A percentile compares a stretch with the other conserved stretches of the same genome.
Conservation (phyloP, 1,140 invertebrate species). For the Leptinotarsa texana region DNA sequence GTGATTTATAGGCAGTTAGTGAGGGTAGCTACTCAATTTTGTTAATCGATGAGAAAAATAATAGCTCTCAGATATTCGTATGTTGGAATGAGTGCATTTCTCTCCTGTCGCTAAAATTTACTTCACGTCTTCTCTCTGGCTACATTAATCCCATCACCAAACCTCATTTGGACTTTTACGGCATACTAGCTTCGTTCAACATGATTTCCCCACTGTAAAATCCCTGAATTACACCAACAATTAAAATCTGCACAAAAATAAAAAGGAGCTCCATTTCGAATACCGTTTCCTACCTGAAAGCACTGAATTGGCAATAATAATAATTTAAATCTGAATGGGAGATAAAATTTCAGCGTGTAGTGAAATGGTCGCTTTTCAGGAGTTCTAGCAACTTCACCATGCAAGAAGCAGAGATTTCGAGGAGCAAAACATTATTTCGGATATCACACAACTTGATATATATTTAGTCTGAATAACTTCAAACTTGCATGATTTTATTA, state of each 20-base stretch:
- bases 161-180: neutral
- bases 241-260: slow-evolving; percentile 16
- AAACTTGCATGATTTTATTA: too few relatives aligned
- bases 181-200: neutral
- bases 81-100: too few relatives aligned
- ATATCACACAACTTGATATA: too few relatives aligned
- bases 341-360: slow-evolving; percentile 12
- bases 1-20: too few relatives aligned
- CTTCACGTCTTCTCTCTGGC: neutral
- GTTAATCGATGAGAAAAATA: too few relatives aligned
- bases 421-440: too few relatives aligned
- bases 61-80: too few relatives aligned
- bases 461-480: too few relatives aligned
- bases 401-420: too few relatives aligned
- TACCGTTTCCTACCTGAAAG: slow-evolving; percentile 12
- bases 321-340: slow-evolving; percentile 20
- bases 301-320: slow-evolving; percentile 19
- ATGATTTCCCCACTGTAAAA: neutral
- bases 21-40: too few relatives aligned
- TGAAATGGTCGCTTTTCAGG: slow-evolving; percentile 14
- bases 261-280: slow-evolving; percentile 5
- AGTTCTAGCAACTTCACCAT: neutral
- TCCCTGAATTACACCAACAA: slow-evolving; percentile 4
- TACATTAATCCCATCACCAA: neutral
- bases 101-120: too few relatives aligned